phyloP scores from a whole-genome alignment of 2,797 vertebrate species.

The Clamator glandarius region DNA sequence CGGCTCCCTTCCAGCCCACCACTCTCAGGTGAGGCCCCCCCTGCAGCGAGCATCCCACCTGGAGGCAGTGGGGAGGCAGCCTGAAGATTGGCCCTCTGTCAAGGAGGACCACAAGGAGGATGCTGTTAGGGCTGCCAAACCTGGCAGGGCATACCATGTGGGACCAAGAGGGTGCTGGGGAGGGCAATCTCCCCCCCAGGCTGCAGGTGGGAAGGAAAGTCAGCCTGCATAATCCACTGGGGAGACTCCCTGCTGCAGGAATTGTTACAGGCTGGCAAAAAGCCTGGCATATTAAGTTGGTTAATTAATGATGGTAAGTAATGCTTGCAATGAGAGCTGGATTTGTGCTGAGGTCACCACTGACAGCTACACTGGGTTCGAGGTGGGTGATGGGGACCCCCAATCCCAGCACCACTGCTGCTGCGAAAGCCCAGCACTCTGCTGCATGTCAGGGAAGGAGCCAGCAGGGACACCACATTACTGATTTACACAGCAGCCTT shows the following conservation, averaged over 20 bases:
- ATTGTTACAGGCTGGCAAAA: neutral
- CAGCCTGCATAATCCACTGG: neutral
- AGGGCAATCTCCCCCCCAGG: neutral
- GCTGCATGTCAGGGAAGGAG: neutral
- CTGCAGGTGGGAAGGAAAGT: neutral
- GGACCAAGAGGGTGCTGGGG: neutral
- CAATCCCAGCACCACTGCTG: neutral
- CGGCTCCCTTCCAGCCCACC: neutral
- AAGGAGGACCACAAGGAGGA: fast-evolving
- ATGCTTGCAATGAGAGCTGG: neutral
- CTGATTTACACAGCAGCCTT: neutral
- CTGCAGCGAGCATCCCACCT: neutral
- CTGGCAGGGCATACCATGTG: fast-evolving
- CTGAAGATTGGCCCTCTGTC: neutral
- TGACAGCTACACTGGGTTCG: neutral
- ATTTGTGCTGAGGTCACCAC: neutral
- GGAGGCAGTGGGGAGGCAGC: fast-evolving
- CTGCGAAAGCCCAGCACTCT: neutral
- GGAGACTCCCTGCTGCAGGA: neutral
- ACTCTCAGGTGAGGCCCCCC: neutral
- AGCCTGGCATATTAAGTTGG: neutral
- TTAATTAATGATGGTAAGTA: neutral
- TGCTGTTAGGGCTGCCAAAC: neutral
- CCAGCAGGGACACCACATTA: fast-evolving
- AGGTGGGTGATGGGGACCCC: fast-evolving